A percentile compares a stretch with the other conserved stretches of the same genome.
Conservation (phyloP, 2,113 vertebrate genomes). For the Zosterops pallidus region DNA sequence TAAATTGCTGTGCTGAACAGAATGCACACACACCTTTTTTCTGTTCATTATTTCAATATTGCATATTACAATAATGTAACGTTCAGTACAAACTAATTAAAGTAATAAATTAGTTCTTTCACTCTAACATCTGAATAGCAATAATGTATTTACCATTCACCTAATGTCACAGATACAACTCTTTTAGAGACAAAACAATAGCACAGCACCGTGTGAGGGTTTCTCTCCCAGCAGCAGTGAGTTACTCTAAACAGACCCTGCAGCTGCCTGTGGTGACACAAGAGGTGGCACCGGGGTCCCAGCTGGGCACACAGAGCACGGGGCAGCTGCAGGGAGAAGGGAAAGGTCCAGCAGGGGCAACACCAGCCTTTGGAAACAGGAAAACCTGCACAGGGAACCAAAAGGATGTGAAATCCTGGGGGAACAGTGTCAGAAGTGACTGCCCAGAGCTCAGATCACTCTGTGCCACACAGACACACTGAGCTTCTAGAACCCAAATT, state of each 20-base stretch:
- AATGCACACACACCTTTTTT: not conserved
- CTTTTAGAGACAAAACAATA: not conserved
- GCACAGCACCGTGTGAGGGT: not conserved
- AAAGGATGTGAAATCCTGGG: not conserved
- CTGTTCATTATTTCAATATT: slow-evolving; percentile 44
- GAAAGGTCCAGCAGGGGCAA: not conserved
- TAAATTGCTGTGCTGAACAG: slow-evolving; percentile 31
- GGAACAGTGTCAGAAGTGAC: not conserved
- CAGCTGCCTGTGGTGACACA: not conserved
- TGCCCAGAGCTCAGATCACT: not conserved
- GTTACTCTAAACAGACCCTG: rapidly evolving
- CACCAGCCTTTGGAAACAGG: not conserved
- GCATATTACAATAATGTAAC: slow-evolving; percentile 19
- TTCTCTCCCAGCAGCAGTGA: not conserved
- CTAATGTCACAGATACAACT: not conserved
- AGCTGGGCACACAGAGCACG: rapidly evolving
- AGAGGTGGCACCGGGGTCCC: not conserved
- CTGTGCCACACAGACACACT: not conserved
- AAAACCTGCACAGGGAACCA: not conserved
- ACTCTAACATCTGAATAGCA: not conserved
- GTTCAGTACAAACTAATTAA: slow-evolving; percentile 29
- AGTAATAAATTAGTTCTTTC: slow-evolving; percentile 45
- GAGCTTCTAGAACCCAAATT: not conserved
- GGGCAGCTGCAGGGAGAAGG: not conserved
- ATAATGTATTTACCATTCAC: not conserved